phyloP scores from a whole-genome alignment of 2,888 invertebrate species.

The Microctonus aethiopoides region DNA sequence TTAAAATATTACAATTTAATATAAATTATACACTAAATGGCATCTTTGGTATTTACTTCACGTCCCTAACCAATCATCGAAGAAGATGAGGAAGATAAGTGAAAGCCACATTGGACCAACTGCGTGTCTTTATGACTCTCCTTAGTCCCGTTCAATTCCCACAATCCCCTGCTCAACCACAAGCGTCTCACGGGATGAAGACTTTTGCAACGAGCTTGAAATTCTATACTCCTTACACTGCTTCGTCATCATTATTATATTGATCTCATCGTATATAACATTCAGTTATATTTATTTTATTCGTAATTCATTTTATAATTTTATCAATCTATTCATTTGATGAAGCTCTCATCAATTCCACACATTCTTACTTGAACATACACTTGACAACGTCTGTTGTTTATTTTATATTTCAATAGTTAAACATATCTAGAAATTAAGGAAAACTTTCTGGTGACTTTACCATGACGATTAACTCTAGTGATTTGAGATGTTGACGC shows the following conservation, averaged over 20 bases:
- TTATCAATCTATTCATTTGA: no score
- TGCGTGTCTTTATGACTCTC: slow-evolving; percentile 11
- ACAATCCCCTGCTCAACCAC: slow-evolving; percentile 2
- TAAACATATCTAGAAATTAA: slow-evolving; percentile 9
- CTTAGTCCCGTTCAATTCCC: slow-evolving; percentile 2
- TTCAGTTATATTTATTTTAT: background rate
- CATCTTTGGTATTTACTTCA: background rate
- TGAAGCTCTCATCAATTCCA: no score
- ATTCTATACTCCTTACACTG: background rate
- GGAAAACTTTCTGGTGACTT: slow-evolving; percentile 21
- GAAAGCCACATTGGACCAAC: background rate
- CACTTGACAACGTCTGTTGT: no score
- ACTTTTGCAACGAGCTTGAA: background rate
- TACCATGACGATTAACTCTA: slow-evolving; percentile 12
- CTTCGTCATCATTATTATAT: background rate
- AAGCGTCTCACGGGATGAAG: slow-evolving; percentile 10
- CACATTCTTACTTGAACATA: no score
- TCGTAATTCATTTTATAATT: no score
- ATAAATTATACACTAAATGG: background rate
- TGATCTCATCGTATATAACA: background rate
- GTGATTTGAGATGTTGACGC: slow-evolving; percentile 23
- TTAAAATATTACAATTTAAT: no score
- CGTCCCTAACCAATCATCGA: background rate
- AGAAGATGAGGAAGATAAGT: slow-evolving; percentile 7
- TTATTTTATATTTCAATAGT: background rate